Evolutionary conservation across 2,113 vertebrate genomes (phyloP), one percentile per base, ranked within the genome.

Genomic region (Dryoscopus gambensis): DNA sequence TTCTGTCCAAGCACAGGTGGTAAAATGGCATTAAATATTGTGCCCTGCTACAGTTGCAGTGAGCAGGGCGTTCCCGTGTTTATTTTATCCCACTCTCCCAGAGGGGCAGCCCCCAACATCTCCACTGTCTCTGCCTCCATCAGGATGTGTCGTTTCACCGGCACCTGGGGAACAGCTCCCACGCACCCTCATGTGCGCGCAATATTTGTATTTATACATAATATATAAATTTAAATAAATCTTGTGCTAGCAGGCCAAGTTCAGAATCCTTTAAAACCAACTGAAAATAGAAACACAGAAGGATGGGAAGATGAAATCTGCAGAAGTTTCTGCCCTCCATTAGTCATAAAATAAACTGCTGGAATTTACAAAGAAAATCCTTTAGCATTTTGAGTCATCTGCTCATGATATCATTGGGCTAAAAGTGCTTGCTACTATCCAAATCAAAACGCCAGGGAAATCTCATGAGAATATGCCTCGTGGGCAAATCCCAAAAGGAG

Each of bases 401-500:
- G 84, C 81, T 95, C 91, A 94, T 94, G 87, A 96, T 95, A 96
- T 96, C 93, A 94, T 94, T 96, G 94, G 94, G 93, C 94, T 95
- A 91, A 94, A 93, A 93, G 93, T 90, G 69, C 92, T 97, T 91
- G 85, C 96, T 97, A 96, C 97, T 95, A 85, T 96, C 93, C 96
- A 96, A 95, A 96, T 97, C 93, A 93, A 88, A 96, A 87, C 42
- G 68, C 96, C 93, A 75, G n/a, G 75, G 94, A 92, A 94, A 94
- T 97, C 97, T 97, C 98, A 97, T 97, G 97, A 95, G 97, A 98
- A 98, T 96, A 93, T 90, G 83, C 94, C 95, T 97, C 77, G 44
- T 93, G 77, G 96, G 95, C 86, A 95, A 97, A 97, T 98, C 97
- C 97, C 98, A 98, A 97, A 98, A 98, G 96, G 91, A 94, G 97